These are phyloP conservation scores for Andricus grossulariae DNA, from an alignment of 1,140 invertebrate genomes.

Conservation along the genomic window DNA sequence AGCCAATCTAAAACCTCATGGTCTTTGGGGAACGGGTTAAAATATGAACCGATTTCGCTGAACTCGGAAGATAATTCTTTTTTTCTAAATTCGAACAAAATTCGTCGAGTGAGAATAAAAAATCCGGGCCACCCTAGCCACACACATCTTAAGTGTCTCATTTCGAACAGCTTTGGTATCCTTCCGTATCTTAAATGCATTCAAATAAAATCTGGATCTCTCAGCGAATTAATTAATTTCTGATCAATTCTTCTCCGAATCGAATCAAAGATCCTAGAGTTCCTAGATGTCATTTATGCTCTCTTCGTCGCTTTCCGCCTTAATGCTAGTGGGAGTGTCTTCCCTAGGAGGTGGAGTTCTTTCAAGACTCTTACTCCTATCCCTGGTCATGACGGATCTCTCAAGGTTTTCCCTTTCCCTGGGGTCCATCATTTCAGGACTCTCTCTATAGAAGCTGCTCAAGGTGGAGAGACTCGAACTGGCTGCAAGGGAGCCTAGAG, in stretches of 20 bases:
- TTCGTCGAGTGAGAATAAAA: no score
- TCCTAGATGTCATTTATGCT: conserved; percentile 63
- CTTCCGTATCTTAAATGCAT: not conserved
- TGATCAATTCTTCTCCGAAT: no score
- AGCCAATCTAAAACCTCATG: no score
- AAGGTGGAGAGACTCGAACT: conserved; percentile 78
- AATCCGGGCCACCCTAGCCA: not conserved
- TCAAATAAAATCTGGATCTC: not conserved
- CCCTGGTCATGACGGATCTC: conserved; percentile 58
- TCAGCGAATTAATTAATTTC: no score
- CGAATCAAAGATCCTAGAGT: no score
- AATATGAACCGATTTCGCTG: no score
- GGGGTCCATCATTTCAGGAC: conserved; percentile 62
- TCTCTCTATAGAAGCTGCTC: conserved; percentile 81
- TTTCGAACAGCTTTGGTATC: not conserved
- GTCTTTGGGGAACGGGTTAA: no score
- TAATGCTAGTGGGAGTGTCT: conserved; percentile 68
- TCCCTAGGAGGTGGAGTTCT: conserved; percentile 64
- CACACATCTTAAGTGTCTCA: not conserved
- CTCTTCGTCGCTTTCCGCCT: conserved; percentile 78
- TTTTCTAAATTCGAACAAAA: no score
- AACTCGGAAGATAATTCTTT: no score
- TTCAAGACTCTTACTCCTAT: conserved; percentile 75
- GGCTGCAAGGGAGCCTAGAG: conserved; percentile 77
- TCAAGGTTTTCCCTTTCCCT: conserved; percentile 71